A percentile compares a stretch with the other conserved stretches of the same genome.
These are phyloP conservation scores for Hydrotaea diabolus DNA, from an alignment of 2,888 invertebrate species.

Conservation along the genomic window DNA sequence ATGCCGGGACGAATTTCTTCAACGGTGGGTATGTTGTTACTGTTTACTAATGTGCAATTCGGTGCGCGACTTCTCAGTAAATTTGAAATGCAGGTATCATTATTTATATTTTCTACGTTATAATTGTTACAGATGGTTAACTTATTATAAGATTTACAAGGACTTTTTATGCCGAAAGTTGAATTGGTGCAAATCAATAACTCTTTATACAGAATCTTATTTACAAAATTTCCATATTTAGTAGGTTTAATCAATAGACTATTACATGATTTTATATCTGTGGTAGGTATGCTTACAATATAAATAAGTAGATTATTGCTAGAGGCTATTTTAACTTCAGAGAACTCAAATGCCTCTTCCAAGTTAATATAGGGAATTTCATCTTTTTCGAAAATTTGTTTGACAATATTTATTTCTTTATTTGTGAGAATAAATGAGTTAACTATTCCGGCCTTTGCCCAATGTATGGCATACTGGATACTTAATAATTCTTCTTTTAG, in stretches of 20 bases:
- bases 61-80: slow-evolving; percentile 58
- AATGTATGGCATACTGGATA: slow-evolving; percentile 64
- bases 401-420: slow-evolving; percentile 60
- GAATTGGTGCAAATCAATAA: slow-evolving; percentile 50
- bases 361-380: slow-evolving; percentile 62
- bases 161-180: slow-evolving; percentile 19
- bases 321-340: slow-evolving; percentile 65
- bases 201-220: slow-evolving; percentile 45
- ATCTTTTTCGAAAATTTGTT: slow-evolving; percentile 58
- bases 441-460: slow-evolving; percentile 59
- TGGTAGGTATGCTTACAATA: slow-evolving; percentile 58
- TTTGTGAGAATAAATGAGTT: slow-evolving; percentile 65
- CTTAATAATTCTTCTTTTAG: slow-evolving; percentile 64
- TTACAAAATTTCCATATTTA: slow-evolving; percentile 51
- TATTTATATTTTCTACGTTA: slow-evolving; percentile 54
- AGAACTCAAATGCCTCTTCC: slow-evolving; percentile 68
- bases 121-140: slow-evolving; percentile 48
- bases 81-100: slow-evolving; percentile 59
- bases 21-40: slow-evolving; percentile 50
- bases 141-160: too few relatives aligned
- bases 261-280: slow-evolving; percentile 47
- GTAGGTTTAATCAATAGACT: slow-evolving; percentile 52
- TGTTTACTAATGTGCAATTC: slow-evolving; percentile 51
- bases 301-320: slow-evolving; percentile 60
- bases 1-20: slow-evolving; percentile 61